A percentile compares a stretch with the other conserved stretches of the same genome.
Evolutionary conservation across 2,888 invertebrate species (phyloP).

Genomic region (Amblyjoppa fuscipennis): DNA sequence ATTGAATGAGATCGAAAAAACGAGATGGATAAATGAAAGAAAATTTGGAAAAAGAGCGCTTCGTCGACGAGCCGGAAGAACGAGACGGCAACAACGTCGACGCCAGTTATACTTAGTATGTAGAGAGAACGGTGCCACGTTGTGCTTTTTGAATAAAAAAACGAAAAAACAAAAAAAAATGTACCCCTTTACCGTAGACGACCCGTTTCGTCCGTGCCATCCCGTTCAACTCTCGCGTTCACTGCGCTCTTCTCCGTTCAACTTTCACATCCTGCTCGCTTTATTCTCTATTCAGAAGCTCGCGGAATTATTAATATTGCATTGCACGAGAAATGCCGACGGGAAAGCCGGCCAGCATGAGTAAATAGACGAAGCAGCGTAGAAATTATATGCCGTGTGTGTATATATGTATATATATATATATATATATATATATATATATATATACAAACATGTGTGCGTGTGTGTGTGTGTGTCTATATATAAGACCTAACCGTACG

Average conservation of each 20-base stretch:
- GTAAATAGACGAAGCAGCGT: conserved; percentile 40
- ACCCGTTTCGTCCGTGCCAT: conserved; percentile 53
- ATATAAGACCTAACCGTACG: neutral
- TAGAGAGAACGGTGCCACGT: conserved; percentile 74
- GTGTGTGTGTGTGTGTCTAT: neutral
- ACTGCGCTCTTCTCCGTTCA: conserved; percentile 12
- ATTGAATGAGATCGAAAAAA: conserved; percentile 7
- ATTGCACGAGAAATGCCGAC: conserved; percentile 67
- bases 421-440: neutral
- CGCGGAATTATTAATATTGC: conserved; percentile 78
- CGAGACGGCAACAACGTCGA: conserved; percentile 63
- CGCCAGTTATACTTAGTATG: conserved; percentile 76
- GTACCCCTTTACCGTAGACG: conserved; percentile 26
- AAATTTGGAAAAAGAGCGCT: conserved; percentile 31
- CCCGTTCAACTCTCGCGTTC: conserved; percentile 42
- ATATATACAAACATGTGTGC: neutral
- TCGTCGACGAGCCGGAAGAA: conserved; percentile 60
- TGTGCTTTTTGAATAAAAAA: conserved; percentile 3
- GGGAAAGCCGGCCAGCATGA: conserved; percentile 26
- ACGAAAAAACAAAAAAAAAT: neutral
- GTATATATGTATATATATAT: neutral
- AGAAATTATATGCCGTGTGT: conserved; percentile 30
- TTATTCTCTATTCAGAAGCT: conserved; percentile 76
- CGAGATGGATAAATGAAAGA: neutral
- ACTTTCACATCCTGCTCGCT: conserved; percentile 58